These are phyloP conservation scores for Aurelia coerulea DNA, from an alignment of 30 jellyfish, hydroid and myxozoan species.

Conservation along the genomic window DNA sequence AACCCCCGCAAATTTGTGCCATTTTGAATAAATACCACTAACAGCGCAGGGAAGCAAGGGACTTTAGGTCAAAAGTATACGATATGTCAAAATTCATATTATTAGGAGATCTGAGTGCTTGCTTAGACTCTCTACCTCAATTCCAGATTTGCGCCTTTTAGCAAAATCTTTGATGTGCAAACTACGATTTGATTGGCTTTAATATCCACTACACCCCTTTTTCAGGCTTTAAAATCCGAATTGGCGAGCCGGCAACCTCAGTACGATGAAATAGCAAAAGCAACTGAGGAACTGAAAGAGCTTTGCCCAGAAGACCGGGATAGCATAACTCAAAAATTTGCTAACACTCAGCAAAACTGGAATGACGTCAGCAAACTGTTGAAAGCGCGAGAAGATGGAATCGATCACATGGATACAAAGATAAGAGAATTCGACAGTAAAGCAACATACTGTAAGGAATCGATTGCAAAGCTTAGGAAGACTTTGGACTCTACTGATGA, in stretches of 20 bases:
- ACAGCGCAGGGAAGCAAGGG: no score
- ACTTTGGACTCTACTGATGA: conserved; percentile 38
- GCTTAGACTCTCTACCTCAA: no score
- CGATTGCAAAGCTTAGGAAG: conserved; percentile 69
- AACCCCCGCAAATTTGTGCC: no score
- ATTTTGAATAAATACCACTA: no score
- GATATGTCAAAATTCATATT: no score
- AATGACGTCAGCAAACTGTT: conserved; percentile 64
- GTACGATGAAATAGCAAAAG: conserved; percentile 42
- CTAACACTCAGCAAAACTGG: conserved; percentile 58
- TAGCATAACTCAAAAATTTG: conserved; percentile 44
- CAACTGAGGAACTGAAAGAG: conserved; percentile 40
- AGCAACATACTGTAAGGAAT: conserved; percentile 62
- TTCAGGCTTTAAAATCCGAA: conserved; percentile 74
- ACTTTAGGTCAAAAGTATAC: no score
- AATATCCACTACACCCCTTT: neutral
- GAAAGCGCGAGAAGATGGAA: conserved; percentile 69
- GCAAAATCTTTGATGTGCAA: no score
- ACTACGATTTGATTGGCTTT: neutral
- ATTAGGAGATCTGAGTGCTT: no score
- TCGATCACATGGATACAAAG: conserved; percentile 71
- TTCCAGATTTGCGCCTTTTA: no score
- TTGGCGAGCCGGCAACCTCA: conserved; percentile 42
- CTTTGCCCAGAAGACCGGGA: conserved; percentile 74
- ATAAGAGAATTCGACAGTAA: conserved; percentile 59